phyloP scores from a whole-genome alignment of 1,140 invertebrate genomes.

The Apocrypta bakeri region DNA sequence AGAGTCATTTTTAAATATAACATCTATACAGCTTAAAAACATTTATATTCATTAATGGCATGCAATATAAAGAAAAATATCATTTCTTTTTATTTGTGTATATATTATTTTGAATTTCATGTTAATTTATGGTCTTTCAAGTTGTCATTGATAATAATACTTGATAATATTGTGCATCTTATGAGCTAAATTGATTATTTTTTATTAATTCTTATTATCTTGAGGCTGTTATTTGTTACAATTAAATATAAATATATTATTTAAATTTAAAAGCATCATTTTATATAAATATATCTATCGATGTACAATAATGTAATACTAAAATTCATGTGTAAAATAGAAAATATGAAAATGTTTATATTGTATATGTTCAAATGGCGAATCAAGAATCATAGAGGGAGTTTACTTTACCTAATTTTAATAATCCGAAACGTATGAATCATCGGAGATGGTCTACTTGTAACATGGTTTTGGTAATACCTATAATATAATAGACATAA shows the following conservation, averaged over 20 bases:
- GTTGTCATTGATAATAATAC: not conserved
- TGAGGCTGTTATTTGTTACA: not conserved
- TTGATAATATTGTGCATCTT: not conserved
- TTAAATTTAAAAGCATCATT: not conserved
- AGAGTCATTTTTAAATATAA: not conserved
- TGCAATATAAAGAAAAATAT: not conserved
- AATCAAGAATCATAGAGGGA: not conserved
- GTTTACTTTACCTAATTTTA: not conserved
- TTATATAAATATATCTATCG: not conserved
- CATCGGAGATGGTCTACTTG: not conserved
- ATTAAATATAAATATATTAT: not conserved
- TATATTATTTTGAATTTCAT: not conserved
- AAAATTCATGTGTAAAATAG: not conserved
- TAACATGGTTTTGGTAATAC: not conserved
- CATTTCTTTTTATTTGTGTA: not conserved
- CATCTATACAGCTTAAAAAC: not conserved
- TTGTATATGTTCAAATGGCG: not conserved
- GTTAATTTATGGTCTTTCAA: not conserved
- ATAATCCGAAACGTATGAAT: not conserved
- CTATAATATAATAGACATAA: not conserved
- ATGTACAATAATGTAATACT: not conserved
- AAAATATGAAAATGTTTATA: not conserved
- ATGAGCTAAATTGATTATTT: not conserved
- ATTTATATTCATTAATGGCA: no score
- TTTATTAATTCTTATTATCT: not conserved